phyloP scores from a whole-genome alignment of 2,888 invertebrate species.

The Cryptus armator region DNA sequence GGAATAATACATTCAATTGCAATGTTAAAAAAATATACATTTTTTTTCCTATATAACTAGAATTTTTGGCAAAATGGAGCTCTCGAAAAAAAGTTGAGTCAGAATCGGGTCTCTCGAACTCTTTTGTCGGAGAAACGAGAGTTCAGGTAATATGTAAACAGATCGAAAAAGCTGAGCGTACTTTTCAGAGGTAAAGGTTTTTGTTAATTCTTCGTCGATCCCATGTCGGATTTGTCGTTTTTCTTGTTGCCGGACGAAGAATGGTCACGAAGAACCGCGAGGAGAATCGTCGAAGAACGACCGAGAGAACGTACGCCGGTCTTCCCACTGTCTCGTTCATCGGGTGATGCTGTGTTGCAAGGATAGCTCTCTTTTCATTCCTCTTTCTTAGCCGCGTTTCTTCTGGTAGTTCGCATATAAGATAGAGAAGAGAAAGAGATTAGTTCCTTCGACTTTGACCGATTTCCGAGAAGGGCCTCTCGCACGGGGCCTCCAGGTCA shows the following conservation, averaged over 20 bases:
- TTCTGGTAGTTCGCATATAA: constrained; percentile 38
- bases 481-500: constrained; percentile 64
- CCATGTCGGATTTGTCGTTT: background rate
- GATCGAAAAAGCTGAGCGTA: background rate
- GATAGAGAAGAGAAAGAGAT: constrained; percentile 36
- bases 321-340: constrained; percentile 32
- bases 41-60: no score
- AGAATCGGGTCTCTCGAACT: background rate
- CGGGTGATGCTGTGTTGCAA: constrained; percentile 2
- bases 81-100: background rate
- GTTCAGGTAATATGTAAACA: constrained; percentile 68
- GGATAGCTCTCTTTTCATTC: constrained; percentile 40
- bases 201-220: background rate
- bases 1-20: background rate
- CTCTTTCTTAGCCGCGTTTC: constrained; percentile 45
- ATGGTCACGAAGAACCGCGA: constrained; percentile 8
- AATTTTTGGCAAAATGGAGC: background rate
- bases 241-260: background rate
- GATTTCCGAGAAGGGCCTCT: constrained; percentile 78
- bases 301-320: constrained; percentile 9
- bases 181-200: background rate
- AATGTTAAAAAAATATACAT: background rate
- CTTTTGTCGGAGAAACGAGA: constrained; percentile 52
- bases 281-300: constrained; percentile 35
- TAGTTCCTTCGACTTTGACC: constrained; percentile 67